Conservation (phyloP, 2,888 invertebrate species). For the Luperina testacea region DNA sequence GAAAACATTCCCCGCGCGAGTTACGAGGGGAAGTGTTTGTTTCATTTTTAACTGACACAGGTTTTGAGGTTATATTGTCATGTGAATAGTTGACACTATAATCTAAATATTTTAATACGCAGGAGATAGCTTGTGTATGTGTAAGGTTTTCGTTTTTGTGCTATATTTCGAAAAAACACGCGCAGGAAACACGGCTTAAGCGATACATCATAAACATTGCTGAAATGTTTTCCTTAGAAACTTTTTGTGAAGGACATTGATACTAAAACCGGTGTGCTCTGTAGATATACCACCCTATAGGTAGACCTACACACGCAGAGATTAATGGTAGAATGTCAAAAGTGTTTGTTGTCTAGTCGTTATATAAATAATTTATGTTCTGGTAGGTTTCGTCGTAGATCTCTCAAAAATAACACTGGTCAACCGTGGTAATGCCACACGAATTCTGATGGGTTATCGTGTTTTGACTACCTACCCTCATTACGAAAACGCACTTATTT, state of each 20-base stretch:
- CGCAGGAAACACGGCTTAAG: neutral
- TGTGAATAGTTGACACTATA: too few species aligned
- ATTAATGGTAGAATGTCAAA: constrained; percentile 42
- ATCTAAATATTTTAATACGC: too few species aligned
- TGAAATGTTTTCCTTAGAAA: constrained; percentile 1
- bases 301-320: neutral
- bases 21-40: too few species aligned
- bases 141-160: too few species aligned
- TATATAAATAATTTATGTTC: constrained; percentile 26
- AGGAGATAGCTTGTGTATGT: too few species aligned
- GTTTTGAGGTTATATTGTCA: too few species aligned
- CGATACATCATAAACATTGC: constrained; percentile 13
- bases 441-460: neutral
- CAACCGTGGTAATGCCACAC: neutral
- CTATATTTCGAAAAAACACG: too few species aligned
- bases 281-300: neutral
- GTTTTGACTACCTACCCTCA: neutral
- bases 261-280: neutral
- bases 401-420: constrained; percentile 1
- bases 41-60: too few species aligned
- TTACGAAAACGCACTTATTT: neutral
- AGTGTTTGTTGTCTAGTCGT: constrained; percentile 26
- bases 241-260: constrained; percentile 17
- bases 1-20: too few species aligned
- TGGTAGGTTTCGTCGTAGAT: neutral